Percentiles rank a stretch among this genome's conserved stretches.
Conservation (phyloP, 2,888 invertebrate species). For the Thyatira batis region DNA sequence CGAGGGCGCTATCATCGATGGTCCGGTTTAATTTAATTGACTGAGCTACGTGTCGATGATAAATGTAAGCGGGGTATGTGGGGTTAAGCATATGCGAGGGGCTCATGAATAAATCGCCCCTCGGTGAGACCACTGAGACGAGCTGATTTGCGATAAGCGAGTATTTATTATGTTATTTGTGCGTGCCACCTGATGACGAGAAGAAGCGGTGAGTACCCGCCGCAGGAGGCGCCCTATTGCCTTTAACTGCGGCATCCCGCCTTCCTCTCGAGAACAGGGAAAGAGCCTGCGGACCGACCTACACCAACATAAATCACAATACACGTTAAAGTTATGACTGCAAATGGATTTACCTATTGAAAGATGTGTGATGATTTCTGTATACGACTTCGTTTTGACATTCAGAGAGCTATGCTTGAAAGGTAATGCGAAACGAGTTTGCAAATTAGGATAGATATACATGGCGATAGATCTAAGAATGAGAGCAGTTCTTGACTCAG, state of each 20-base stretch:
- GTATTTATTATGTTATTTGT: slow-evolving; percentile 80
- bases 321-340: slow-evolving; percentile 51
- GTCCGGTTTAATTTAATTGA: slow-evolving; percentile 79
- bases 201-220: slow-evolving; percentile 44
- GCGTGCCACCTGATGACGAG: slow-evolving; percentile 56
- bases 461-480: slow-evolving; percentile 22
- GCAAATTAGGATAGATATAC: slow-evolving; percentile 34
- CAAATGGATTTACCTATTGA: slow-evolving; percentile 58
- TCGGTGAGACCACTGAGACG: slow-evolving; percentile 71
- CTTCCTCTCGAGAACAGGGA: slow-evolving; percentile 14
- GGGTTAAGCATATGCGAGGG: slow-evolving; percentile 72
- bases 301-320: slow-evolving; percentile 65
- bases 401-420: not conserved
- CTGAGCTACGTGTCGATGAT: slow-evolving; percentile 74
- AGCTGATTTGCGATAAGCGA: slow-evolving; percentile 80
- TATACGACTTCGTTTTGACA: not conserved
- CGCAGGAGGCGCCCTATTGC: slow-evolving; percentile 68
- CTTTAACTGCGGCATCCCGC: slow-evolving; percentile 56
- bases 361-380: slow-evolving; percentile 35
- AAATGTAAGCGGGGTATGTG: slow-evolving; percentile 70
- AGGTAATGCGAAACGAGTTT: slow-evolving; percentile 24
- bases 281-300: slow-evolving; percentile 48
- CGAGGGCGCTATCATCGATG: slow-evolving; percentile 70
- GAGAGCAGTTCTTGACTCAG: slow-evolving; percentile 43
- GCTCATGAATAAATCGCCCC: slow-evolving; percentile 77